Percentiles rank a stretch among this genome's conserved stretches.
Conservation (phyloP, 2,888 invertebrate genomes). For the Melikaiella ostensackeni region DNA sequence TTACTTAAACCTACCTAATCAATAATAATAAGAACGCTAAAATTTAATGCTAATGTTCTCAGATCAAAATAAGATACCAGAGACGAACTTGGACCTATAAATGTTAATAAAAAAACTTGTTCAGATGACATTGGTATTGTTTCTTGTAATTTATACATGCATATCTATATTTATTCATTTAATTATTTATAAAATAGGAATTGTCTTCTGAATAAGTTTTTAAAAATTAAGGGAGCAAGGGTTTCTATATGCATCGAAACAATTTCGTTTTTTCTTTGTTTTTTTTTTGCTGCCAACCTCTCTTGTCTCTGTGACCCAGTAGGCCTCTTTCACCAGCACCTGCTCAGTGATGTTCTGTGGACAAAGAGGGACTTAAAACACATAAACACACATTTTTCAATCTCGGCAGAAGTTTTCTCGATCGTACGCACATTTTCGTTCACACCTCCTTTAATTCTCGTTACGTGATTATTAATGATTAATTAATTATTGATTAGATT, state of each 20-base stretch:
- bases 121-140: conserved; percentile 16
- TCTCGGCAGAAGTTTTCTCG: conserved; percentile 42
- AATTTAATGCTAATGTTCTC: conserved; percentile 59
- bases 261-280: conserved; percentile 68
- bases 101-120: conserved; percentile 39
- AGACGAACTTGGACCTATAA: conserved; percentile 66
- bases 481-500: background rate
- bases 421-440: conserved; percentile 39
- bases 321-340: conserved; percentile 95
- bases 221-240: conserved; percentile 49
- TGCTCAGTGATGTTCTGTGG: conserved; percentile 97
- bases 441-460: conserved; percentile 27
- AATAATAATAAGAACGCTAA: conserved; percentile 44
- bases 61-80: conserved; percentile 66
- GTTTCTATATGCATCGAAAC: conserved; percentile 72
- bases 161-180: conserved; percentile 10
- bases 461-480: background rate
- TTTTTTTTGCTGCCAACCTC: conserved; percentile 86
- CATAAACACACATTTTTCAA: conserved; percentile 51
- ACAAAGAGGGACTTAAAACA: conserved; percentile 79
- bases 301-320: conserved; percentile 94
- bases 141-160: no score
- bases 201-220: conserved; percentile 44
- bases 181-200: conserved; percentile 11
- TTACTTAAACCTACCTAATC: conserved; percentile 69